Evolutionary conservation across 1,140 invertebrate genomes (phyloP).

Genomic region (Grapholita molesta): DNA sequence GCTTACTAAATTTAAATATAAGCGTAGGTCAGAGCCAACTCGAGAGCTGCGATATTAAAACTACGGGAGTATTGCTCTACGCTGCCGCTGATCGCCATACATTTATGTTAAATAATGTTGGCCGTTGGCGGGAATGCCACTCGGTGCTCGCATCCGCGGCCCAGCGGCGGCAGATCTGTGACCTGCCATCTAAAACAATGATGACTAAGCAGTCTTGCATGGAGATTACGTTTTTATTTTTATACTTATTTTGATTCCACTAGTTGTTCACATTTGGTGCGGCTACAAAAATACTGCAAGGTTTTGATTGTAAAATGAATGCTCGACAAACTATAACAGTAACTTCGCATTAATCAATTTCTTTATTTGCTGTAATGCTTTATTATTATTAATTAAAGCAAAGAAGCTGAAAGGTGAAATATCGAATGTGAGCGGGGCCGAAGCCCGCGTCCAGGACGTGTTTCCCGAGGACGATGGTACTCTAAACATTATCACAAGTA

Average conservation of each 20-base stretch:
- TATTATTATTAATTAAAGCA: slow-evolving; percentile 70
- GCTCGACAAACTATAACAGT: not conserved
- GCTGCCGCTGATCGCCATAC: too few relatives aligned
- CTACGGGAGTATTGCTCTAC: too few relatives aligned
- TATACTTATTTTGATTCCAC: not conserved
- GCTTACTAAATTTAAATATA: too few relatives aligned
- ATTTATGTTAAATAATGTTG: too few relatives aligned
- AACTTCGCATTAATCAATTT: not conserved
- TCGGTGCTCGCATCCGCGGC: too few relatives aligned
- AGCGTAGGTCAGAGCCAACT: too few relatives aligned
- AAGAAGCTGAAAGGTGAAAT: slow-evolving; percentile 69
- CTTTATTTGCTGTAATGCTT: slow-evolving; percentile 23
- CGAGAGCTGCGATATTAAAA: too few relatives aligned
- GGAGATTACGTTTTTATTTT: not conserved
- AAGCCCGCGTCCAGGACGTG: slow-evolving; percentile 47
- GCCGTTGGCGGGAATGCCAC: too few relatives aligned
- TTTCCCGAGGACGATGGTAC: slow-evolving; percentile 62
- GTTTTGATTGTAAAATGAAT: not conserved
- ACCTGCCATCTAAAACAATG: not conserved
- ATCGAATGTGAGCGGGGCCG: slow-evolving; percentile 56
- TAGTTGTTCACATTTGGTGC: slow-evolving; percentile 3
- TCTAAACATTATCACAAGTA: slow-evolving; percentile 28
- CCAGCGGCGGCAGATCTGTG: too few relatives aligned
- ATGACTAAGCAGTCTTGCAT: not conserved
- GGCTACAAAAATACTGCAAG: not conserved